Percentiles rank a stretch among this genome's conserved stretches.
Evolutionary conservation across 2,797 vertebrate species (phyloP).

Genomic region (Falco concolor): DNA sequence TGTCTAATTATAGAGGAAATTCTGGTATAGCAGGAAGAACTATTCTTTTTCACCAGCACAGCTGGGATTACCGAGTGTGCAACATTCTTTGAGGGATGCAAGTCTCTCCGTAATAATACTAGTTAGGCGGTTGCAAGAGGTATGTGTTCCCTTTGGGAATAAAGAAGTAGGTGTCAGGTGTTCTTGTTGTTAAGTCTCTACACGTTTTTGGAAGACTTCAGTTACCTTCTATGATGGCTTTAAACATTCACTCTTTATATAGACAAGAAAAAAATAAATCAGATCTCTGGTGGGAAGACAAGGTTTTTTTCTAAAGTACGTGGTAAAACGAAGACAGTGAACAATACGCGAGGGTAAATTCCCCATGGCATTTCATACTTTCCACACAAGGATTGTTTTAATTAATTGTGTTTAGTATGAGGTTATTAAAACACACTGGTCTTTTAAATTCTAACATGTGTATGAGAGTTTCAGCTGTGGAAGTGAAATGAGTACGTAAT

Average conservation of each 20-base stretch:
- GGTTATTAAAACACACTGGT: background rate
- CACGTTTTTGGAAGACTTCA: background rate
- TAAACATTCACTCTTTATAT: background rate
- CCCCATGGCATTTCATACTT: background rate
- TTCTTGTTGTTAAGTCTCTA: background rate
- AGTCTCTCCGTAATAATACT: background rate
- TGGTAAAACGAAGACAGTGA: background rate
- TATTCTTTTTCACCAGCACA: background rate
- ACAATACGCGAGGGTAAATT: background rate
- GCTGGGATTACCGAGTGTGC: background rate
- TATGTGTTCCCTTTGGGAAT: background rate
- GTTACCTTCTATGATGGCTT: background rate
- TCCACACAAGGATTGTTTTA: background rate
- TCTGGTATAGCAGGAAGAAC: background rate
- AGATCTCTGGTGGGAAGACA: background rate
- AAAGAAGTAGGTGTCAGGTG: background rate
- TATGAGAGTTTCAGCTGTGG: background rate
- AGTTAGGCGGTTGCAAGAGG: background rate
- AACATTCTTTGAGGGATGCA: background rate
- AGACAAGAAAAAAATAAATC: background rate
- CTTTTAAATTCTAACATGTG: background rate
- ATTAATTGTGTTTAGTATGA: background rate
- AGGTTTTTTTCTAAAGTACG: background rate
- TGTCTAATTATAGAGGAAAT: background rate
- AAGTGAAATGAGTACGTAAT: background rate